phyloP scores from a whole-genome alignment of 1,140 invertebrate species.

The Drosophila kurseongensis region DNA sequence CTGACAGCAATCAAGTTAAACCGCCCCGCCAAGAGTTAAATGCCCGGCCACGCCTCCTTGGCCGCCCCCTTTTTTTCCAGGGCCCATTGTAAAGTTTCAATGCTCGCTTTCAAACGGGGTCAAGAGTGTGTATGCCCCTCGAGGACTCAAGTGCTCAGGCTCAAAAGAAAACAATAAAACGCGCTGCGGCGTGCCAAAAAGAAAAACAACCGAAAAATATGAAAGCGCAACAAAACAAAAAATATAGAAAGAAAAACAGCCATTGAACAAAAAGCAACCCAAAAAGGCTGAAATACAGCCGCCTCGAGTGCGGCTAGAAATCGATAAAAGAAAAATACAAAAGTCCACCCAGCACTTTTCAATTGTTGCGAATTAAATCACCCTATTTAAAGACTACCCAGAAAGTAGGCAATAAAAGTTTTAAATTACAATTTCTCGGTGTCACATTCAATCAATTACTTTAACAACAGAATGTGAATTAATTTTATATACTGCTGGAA shows the following conservation, averaged over 20 bases:
- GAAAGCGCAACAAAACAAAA: constrained; percentile 24
- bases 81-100: constrained; percentile 68
- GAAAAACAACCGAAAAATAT: constrained; percentile 48
- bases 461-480: constrained; percentile 22
- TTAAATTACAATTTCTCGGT: constrained; percentile 16
- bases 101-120: constrained; percentile 61
- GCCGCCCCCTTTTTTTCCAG: background rate
- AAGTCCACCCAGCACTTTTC: constrained; percentile 37
- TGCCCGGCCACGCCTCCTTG: constrained; percentile 9
- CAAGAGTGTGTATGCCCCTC: constrained; percentile 75
- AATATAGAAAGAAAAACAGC: constrained; percentile 25
- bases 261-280: constrained; percentile 31
- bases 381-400: background rate
- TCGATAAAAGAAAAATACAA: constrained; percentile 52
- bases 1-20: constrained; percentile 62
- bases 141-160: constrained; percentile 63
- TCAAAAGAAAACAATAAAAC: constrained; percentile 79
- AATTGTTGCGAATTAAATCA: constrained; percentile 26
- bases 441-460: constrained; percentile 36
- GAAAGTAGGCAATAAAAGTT: constrained; percentile 57
- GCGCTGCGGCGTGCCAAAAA: constrained; percentile 48
- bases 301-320: constrained; percentile 60
- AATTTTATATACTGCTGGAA: constrained; percentile 6
- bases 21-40: constrained; percentile 42
- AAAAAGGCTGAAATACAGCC: constrained; percentile 21